Evolutionary conservation across 2,797 vertebrate genomes (phyloP).

Genomic region (Lutra lutra): DNA sequence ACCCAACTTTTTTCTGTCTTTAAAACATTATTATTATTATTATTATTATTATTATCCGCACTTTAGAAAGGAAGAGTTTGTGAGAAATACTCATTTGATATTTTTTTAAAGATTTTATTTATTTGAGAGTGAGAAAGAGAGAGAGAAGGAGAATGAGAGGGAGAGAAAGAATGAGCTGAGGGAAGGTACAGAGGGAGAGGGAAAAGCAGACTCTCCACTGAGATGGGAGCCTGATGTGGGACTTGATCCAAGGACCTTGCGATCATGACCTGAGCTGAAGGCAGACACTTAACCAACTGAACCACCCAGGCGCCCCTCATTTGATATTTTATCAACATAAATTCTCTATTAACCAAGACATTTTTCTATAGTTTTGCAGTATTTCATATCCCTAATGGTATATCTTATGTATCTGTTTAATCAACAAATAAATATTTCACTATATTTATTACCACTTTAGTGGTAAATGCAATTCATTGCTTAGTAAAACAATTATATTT

Average conservation of each 20-base stretch:
- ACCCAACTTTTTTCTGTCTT: neutral
- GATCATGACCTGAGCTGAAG: neutral
- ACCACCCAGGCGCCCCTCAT: neutral
- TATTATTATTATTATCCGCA: neutral
- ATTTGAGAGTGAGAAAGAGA: neutral
- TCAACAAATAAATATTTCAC: neutral
- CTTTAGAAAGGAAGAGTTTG: neutral
- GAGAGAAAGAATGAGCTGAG: neutral
- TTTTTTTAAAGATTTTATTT: neutral
- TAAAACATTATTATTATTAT: neutral
- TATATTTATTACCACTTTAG: conserved; percentile 24
- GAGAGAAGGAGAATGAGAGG: too few species aligned
- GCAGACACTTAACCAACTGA: neutral
- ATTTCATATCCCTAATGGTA: neutral
- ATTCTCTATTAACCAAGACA: neutral
- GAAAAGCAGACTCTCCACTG: neutral
- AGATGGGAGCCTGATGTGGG: neutral
- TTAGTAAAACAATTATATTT: conserved; percentile 37
- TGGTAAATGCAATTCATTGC: neutral
- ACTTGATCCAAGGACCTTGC: neutral
- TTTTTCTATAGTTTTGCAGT: neutral
- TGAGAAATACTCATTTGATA: neutral
- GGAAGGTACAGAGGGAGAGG: neutral
- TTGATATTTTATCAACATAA: neutral
- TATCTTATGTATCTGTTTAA: neutral